A percentile compares a stretch with the other conserved stretches of the same genome.
Evolutionary conservation across 35 echinoderm and acorn worm genomes (phyloP).

Genomic region (Heliocidaris tuberculata): DNA sequence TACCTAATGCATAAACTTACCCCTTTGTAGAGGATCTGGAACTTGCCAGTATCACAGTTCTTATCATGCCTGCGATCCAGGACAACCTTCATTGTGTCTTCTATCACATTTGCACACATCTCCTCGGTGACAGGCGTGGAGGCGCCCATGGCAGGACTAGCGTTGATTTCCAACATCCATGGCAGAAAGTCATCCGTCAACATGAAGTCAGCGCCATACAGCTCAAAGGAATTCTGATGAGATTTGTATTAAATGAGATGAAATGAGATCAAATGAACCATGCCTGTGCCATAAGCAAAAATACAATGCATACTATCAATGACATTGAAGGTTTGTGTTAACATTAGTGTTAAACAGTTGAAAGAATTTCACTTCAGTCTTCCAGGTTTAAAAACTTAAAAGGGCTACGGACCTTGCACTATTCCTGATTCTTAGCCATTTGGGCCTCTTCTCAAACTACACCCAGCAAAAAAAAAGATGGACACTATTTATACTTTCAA

Average conservation of each 20-base stretch:
- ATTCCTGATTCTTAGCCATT: too few relatives aligned
- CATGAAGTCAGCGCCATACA: slow-evolving; percentile 99
- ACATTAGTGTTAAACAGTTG: too few relatives aligned
- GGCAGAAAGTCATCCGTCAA: slow-evolving; percentile 92
- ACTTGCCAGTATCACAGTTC: slow-evolving; percentile 89
- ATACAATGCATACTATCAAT: too few relatives aligned
- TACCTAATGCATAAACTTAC: slow-evolving; percentile 35
- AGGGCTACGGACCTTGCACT: too few relatives aligned
- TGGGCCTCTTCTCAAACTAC: too few relatives aligned
- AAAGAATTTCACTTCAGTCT: too few relatives aligned
- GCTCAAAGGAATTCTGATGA: slow-evolving; percentile 91
- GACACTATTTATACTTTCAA: too few relatives aligned
- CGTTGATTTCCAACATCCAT: slow-evolving; percentile 96
- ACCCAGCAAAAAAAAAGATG: too few relatives aligned
- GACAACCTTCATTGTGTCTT: slow-evolving; percentile 92
- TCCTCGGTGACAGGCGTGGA: slow-evolving; percentile 81
- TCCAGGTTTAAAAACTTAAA: too few relatives aligned
- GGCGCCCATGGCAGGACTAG: slow-evolving; percentile 92
- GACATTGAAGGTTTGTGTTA: too few relatives aligned
- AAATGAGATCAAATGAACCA: background rate
- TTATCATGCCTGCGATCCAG: slow-evolving; percentile 89
- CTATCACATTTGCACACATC: slow-evolving; percentile 87
- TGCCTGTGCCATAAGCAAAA: background rate
- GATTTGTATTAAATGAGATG: background rate
- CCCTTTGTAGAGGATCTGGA: slow-evolving; percentile 87